Evolutionary conservation across 2,113 vertebrate genomes (phyloP).

Genomic region (Pungitius pungitius): DNA sequence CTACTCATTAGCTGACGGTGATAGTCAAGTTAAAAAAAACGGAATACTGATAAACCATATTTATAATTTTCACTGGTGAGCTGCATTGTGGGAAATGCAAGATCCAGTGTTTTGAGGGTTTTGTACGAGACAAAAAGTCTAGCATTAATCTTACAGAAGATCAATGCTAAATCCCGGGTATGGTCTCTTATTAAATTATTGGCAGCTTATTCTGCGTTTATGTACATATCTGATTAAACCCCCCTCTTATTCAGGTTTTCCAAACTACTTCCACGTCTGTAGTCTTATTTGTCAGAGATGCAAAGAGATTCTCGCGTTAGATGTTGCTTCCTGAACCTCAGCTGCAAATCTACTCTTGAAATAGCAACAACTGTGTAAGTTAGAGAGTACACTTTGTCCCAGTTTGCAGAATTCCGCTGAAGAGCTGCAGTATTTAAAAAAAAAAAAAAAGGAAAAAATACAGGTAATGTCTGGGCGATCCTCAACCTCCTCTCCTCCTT

Average conservation of each 20-base stretch:
- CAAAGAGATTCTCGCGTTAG: conserved; percentile 20
- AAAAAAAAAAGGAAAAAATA: conserved; percentile 41
- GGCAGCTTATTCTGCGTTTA: conserved; percentile 8
- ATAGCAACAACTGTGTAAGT: conserved; percentile 54
- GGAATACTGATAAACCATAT: not conserved
- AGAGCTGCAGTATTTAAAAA: conserved; percentile 58
- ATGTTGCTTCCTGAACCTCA: conserved; percentile 66
- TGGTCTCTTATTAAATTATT: conserved; percentile 11
- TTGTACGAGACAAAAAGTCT: not conserved
- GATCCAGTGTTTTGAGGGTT: not conserved
- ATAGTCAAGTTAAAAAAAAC: not conserved
- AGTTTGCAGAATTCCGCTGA: conserved; percentile 56
- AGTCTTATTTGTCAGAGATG: conserved; percentile 32
- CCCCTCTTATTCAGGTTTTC: conserved; percentile 11
- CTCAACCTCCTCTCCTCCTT: conserved; percentile 74
- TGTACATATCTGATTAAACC: conserved; percentile 32
- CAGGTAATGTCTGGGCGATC: conserved; percentile 69
- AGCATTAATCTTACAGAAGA: too few species aligned
- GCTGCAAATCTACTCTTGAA: conserved; percentile 64
- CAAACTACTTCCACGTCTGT: conserved; percentile 36
- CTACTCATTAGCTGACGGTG: not conserved
- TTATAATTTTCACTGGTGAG: not conserved
- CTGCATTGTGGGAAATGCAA: conserved; percentile 10
- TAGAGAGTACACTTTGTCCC: conserved; percentile 65
- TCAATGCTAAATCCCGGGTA: conserved; percentile 8